Evolutionary conservation across 2,113 vertebrate species (phyloP).

Genomic region (Lutjanus erythropterus): DNA sequence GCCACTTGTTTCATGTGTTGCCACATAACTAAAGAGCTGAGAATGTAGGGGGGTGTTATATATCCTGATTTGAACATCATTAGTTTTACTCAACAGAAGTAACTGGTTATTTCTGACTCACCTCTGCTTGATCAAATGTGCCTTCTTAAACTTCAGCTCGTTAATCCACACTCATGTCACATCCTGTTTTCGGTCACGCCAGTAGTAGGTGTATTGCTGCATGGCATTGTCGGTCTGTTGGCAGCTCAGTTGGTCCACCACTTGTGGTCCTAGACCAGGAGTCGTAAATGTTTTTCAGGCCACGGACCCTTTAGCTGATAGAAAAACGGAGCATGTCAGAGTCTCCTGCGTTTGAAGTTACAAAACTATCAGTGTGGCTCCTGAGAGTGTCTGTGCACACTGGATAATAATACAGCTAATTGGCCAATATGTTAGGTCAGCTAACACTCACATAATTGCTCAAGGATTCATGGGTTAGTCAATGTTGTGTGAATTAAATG

Average conservation of each 20-base stretch:
- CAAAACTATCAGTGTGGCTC: too few species aligned
- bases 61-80: not conserved
- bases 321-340: too few species aligned
- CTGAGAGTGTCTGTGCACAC: too few species aligned
- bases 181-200: not conserved
- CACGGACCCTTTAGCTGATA: too few species aligned
- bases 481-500: too few species aligned
- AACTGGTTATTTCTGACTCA: not conserved
- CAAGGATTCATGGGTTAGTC: too few species aligned
- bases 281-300: too few species aligned
- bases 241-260: not conserved
- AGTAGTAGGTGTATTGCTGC: not conserved
- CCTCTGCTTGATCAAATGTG: not conserved
- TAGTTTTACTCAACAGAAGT: not conserved
- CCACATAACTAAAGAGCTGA: slow-evolving; percentile 14
- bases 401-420: too few species aligned
- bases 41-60: slow-evolving; percentile 3
- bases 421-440: too few species aligned
- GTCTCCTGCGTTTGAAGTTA: too few species aligned
- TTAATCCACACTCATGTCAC: not conserved
- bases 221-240: not conserved
- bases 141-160: not conserved
- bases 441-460: too few species aligned
- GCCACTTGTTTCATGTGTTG: slow-evolving; percentile 42
- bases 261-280: too few species aligned